Evolutionary conservation across 1,140 invertebrate species (phyloP).

Genomic region (Lordiphosa clarofinis): DNA sequence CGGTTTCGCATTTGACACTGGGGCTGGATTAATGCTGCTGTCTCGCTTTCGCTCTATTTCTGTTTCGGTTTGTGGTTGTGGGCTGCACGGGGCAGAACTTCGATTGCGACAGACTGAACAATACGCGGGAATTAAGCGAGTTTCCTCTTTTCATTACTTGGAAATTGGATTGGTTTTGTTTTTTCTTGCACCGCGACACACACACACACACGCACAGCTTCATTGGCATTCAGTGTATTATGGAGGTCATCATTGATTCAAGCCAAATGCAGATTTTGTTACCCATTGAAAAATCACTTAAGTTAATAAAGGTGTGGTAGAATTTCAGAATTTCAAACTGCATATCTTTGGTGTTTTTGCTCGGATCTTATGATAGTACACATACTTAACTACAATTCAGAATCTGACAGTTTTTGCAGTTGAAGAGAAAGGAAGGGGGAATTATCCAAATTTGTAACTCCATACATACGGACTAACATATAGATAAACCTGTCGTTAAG

Average conservation of each 20-base stretch:
- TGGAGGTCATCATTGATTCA: slow-evolving; percentile 35
- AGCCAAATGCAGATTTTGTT: slow-evolving; percentile 28
- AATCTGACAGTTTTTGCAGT: no score
- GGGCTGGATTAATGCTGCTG: slow-evolving; percentile 3
- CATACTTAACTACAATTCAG: no score
- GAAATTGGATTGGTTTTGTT: slow-evolving; percentile 65
- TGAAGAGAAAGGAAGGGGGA: no score
- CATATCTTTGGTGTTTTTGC: no score
- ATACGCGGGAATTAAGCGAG: slow-evolving; percentile 67
- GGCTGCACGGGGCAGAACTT: slow-evolving; percentile 31
- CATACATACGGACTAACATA: no score
- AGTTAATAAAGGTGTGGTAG: slow-evolving; percentile 13
- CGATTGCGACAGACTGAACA: slow-evolving; percentile 63
- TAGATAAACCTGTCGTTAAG: no score
- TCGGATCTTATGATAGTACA: no score
- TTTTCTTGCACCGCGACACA: slow-evolving; percentile 22
- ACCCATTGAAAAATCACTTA: slow-evolving; percentile 12
- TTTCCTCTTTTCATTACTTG: slow-evolving; percentile 70
- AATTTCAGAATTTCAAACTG: no score
- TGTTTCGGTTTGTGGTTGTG: slow-evolving; percentile 14
- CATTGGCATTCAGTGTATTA: neutral
- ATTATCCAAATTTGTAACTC: no score
- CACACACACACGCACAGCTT: neutral
- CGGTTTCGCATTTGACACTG: slow-evolving; percentile 67
- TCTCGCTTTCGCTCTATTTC: slow-evolving; percentile 10